Base-by-base conservation (phyloP, 2,113 vertebrate genomes). In the Arizona elegans region DNA sequence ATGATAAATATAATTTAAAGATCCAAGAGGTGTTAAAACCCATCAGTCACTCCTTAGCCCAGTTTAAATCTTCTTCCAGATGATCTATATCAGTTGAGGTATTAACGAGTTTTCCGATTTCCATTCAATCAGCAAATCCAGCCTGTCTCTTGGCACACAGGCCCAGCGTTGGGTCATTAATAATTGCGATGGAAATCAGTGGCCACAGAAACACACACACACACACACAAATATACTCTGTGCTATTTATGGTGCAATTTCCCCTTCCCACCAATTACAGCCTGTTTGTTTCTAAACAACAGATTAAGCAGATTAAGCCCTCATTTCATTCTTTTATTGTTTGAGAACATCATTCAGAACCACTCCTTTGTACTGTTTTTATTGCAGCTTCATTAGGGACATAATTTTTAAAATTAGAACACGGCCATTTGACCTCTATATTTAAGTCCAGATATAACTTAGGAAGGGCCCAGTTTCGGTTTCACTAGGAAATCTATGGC, bases 101-200 rank as follows among this genome's bases (percentile, higher is more conserved):
- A 91, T 94, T 95, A 96, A 96, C 0, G 5, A 92, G 92, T 87
- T 92, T 92, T 93, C 87, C 3, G 62, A 95, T 96, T 96, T 95
- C 92, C 19, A 2, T 95, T 95, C 88, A 89, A 94, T 96, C 92
- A 94, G 95, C 94, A 92, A 94, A 93, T 86, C 89, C 91, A 70
- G 87, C 62, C 38, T 0, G 87, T 93, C 9, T 0, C 38, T 11
- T 75, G 91, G 94, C 90, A 38, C 90, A 53, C 0, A 0, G 88
- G 54, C 33, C 85, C 86, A 1, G 53, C 55, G 0, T 0, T 0
- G 93, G 95, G 93, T 90, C 91, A 21, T 87, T 24, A 94, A 91
- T 53, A 90, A 95, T 94, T 6, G 17, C 86, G 0, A 50, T 10
- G 6, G 43, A 90, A 90, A 55, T 53, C 81, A 33, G 88, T 2